A percentile compares a stretch with the other conserved stretches of the same genome.
Evolutionary conservation across 1,140 invertebrate genomes (phyloP).

Genomic region (Parapsyche elsis): DNA sequence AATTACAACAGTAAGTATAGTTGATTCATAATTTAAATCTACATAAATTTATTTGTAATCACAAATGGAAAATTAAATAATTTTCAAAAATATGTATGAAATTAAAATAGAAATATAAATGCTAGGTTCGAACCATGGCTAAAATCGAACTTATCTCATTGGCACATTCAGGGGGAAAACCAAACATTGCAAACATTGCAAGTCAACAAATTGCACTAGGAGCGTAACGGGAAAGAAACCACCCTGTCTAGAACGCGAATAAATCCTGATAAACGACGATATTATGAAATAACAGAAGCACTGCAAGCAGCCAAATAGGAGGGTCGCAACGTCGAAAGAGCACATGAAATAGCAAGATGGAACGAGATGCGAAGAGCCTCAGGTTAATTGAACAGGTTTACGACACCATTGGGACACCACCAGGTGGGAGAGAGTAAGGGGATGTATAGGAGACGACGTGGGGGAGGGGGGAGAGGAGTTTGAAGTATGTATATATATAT

Average conservation of each 20-base stretch:
- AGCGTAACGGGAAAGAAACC: background rate
- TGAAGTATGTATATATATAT: too few species aligned
- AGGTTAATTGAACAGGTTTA: constrained; percentile 55
- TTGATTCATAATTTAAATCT: too few species aligned
- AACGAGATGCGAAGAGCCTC: constrained; percentile 33
- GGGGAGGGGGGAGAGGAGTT: background rate
- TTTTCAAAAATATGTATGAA: too few species aligned
- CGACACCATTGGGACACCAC: constrained; percentile 47
- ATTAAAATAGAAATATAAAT: too few species aligned
- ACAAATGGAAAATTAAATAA: too few species aligned
- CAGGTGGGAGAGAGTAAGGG: background rate
- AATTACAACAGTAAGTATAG: too few species aligned
- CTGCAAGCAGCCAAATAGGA: background rate
- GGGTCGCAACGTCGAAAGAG: background rate
- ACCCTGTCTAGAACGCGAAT: background rate
- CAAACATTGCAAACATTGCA: too few species aligned
- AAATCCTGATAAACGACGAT: constrained; percentile 35
- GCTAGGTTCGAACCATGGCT: too few species aligned
- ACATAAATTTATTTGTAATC: too few species aligned
- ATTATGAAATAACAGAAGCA: constrained; percentile 17
- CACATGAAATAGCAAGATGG: background rate
- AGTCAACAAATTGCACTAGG: too few species aligned
- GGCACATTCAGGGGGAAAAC: too few species aligned
- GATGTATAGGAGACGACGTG: background rate
- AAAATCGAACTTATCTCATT: too few species aligned